A percentile compares a stretch with the other conserved stretches of the same genome.
phyloP scores from a whole-genome alignment of 2,888 invertebrate species.

The Diaprepes abbreviatus region DNA sequence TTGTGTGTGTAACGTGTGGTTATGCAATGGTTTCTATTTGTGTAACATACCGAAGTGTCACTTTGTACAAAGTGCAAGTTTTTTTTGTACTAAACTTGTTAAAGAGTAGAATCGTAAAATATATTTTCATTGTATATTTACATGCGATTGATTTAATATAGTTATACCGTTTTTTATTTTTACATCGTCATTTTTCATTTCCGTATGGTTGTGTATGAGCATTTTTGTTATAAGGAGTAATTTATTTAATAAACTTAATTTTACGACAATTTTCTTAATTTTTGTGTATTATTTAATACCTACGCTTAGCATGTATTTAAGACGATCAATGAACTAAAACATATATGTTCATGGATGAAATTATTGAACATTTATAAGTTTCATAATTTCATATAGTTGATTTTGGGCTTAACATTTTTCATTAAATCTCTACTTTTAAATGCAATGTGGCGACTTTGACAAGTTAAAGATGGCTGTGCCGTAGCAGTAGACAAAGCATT shows the following conservation, averaged over 20 bases:
- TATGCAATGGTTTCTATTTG: conserved; percentile 49
- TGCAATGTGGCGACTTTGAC: too few species aligned
- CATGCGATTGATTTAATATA: conserved; percentile 53
- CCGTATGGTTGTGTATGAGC: conserved; percentile 58
- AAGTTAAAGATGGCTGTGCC: too few species aligned
- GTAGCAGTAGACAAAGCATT: too few species aligned
- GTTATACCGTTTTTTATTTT: conserved; percentile 54
- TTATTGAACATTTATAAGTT: too few species aligned
- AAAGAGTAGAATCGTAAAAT: conserved; percentile 51
- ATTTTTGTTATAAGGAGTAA: conserved; percentile 59
- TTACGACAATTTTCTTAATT: conserved; percentile 47
- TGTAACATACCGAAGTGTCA: conserved; percentile 39
- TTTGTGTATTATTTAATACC: conserved; percentile 17
- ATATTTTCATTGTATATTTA: conserved; percentile 60
- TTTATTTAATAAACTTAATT: conserved; percentile 60
- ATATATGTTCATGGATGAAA: too few species aligned
- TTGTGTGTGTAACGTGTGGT: conserved; percentile 40
- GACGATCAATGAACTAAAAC: too few species aligned
- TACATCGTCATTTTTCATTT: conserved; percentile 58
- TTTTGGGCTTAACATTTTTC: too few species aligned
- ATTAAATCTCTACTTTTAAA: too few species aligned
- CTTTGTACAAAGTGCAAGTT: conserved; percentile 56
- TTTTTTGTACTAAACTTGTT: conserved; percentile 57
- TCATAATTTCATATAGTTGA: too few species aligned
- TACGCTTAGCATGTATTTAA: too few species aligned